Conservation (phyloP, 37 sponge, comb jelly and placozoan species). For the Cliona cf. orientalis region DNA sequence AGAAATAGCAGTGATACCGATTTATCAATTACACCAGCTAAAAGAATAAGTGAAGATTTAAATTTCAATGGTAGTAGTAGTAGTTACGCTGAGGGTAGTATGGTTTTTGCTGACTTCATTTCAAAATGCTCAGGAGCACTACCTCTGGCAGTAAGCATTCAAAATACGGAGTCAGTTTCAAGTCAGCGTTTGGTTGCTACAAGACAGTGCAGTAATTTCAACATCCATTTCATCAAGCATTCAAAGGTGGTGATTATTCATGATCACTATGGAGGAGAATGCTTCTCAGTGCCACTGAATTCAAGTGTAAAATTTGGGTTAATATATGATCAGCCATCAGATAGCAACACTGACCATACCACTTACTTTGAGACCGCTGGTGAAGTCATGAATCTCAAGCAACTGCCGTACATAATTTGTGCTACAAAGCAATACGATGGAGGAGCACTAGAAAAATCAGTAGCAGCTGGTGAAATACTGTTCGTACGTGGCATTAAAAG, state of each 20-base stretch:
- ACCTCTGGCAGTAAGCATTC: too few relatives aligned
- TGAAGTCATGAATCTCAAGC: conserved; percentile 24
- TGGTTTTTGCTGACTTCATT: too few relatives aligned
- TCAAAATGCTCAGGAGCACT: too few relatives aligned
- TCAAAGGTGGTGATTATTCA: background rate
- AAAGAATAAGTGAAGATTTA: too few relatives aligned
- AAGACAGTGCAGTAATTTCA: too few relatives aligned
- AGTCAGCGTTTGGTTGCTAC: too few relatives aligned
- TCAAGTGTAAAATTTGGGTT: conserved; percentile 37
- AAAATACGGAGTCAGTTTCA: too few relatives aligned
- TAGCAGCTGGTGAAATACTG: conserved; percentile 27
- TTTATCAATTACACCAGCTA: too few relatives aligned
- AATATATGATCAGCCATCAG: conserved; percentile 19
- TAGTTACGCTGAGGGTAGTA: too few relatives aligned
- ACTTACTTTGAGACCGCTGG: conserved; percentile 15
- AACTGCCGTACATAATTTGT: conserved; percentile 19
- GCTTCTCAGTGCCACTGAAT: conserved; percentile 33
- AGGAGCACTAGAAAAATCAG: conserved; percentile 16
- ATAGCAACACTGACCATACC: background rate
- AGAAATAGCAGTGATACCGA: too few relatives aligned
- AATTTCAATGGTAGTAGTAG: too few relatives aligned
- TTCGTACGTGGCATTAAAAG: background rate
- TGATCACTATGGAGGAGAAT: background rate
- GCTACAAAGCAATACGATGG: conserved; percentile 21
- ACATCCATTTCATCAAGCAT: conserved; percentile 19